A percentile compares a stretch with the other conserved stretches of the same genome.
Evolutionary conservation across 1,140 invertebrate species (phyloP).

Genomic region (Lithobius niger): DNA sequence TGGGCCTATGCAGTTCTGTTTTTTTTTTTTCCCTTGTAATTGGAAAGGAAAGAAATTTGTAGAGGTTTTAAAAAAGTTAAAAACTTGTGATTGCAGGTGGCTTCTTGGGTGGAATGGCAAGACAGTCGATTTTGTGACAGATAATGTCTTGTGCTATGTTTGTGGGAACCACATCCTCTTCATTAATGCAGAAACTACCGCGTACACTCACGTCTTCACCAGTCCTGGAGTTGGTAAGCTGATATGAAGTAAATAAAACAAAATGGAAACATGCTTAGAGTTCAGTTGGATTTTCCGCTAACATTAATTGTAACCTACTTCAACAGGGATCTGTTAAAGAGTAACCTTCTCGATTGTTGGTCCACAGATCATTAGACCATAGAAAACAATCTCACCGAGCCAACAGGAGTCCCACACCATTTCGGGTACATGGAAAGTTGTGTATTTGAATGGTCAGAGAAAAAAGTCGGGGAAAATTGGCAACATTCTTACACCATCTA

Average conservation of each 20-base stretch:
- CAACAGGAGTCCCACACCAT: no score
- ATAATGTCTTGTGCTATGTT: neutral
- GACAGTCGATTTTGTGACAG: neutral
- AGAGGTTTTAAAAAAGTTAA: no score
- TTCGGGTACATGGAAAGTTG: no score
- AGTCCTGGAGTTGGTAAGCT: neutral
- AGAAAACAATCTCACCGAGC: neutral
- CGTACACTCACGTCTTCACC: neutral
- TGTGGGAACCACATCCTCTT: neutral
- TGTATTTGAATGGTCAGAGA: no score
- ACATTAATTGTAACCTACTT: neutral
- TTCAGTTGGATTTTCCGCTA: neutral
- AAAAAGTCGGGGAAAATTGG: no score
- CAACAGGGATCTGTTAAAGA: neutral
- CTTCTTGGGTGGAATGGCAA: neutral
- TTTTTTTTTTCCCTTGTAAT: no score
- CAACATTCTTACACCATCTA: no score
- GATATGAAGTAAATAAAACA: neutral
- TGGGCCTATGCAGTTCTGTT: no score
- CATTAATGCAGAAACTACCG: neutral
- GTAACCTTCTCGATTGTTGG: neutral
- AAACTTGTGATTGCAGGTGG: neutral
- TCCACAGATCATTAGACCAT: neutral
- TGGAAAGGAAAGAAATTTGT: no score
- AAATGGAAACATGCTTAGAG: neutral